Evolutionary conservation across 2,888 invertebrate genomes (phyloP), one percentile per base, ranked within the genome.

Genomic region (Microctonus aethiopoides): DNA sequence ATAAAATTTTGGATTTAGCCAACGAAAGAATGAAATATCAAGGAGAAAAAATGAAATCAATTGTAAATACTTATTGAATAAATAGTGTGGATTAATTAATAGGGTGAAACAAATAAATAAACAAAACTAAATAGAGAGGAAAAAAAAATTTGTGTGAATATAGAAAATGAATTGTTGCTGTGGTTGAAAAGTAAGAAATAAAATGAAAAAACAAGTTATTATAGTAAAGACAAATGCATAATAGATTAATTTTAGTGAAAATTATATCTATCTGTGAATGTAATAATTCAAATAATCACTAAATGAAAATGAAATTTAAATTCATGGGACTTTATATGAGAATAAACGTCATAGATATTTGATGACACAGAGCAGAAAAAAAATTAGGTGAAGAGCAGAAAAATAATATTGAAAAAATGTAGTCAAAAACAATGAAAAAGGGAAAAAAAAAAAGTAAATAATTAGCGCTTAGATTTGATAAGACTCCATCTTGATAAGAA

Each of bases 331-430:
- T 74, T 72, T 75, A 66, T 73, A 75, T 73, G 67, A 16, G 75
- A 74, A 61, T 60, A 51, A 63, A 52, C 24, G n/a, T 52, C 29
- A 63, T 56, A 32, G 22, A 41, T 56, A 63, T 59, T 29, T 32
- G 32, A 46, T 29, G n/a, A 34, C 36, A 76, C 56, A 61, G 70
- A 70, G 51, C 67, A 32, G 61, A 65, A 20, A 22, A 22, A 54
- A 56, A 65, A n/a, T n/a, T n/a, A n/a, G n/a, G n/a, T 67, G 69
- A 61, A 70, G 54, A 60, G 73, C 69, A 67, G 76, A 78, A 78
- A 67, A 56, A 63, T 73, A 70, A 75, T 54, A 63, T 46, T 32
- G 51, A 36, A 51, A 20, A 46, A 70, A 9, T 39, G 26, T 36
- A 32, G 51, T 54, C 66, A 61, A 46, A 39, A 71, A 62, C 10